Conservation (phyloP, 1,140 invertebrate species). For the Aphelinus certus region DNA sequence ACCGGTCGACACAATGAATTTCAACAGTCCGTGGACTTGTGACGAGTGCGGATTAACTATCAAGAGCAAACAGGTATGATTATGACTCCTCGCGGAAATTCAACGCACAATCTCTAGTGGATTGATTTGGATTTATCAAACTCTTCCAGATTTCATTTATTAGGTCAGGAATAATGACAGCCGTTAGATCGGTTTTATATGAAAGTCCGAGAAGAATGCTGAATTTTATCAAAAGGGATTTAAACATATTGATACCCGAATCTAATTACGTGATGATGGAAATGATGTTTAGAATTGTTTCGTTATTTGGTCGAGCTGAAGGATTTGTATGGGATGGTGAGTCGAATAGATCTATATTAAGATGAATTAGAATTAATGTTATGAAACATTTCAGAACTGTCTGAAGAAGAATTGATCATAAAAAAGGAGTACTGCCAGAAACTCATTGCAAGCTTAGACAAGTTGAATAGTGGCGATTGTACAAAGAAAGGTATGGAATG, state of each 20-base stretch:
- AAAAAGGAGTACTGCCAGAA: constrained; percentile 54
- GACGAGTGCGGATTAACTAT: constrained; percentile 44
- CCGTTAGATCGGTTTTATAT: constrained; percentile 42
- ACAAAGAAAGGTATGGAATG: constrained; percentile 55
- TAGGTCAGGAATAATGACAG: constrained; percentile 44
- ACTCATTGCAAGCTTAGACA: constrained; percentile 49
- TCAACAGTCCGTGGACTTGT: constrained; percentile 50
- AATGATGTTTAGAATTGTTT: constrained; percentile 54
- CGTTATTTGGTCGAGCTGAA: constrained; percentile 50
- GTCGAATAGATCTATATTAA: constrained; percentile 4
- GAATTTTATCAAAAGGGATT: constrained; percentile 47
- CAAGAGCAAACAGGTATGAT: constrained; percentile 48
- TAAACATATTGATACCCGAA: constrained; percentile 46
- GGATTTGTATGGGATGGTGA: constrained; percentile 50
- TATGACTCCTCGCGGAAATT: constrained; percentile 6
- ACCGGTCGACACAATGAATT: constrained; percentile 45
- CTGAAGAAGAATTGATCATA: constrained; percentile 48
- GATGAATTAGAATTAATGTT: neutral
- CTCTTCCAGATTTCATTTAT: constrained; percentile 50
- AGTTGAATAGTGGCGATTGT: constrained; percentile 52
- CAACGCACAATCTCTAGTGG: neutral
- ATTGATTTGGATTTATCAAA: neutral
- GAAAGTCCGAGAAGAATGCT: constrained; percentile 46
- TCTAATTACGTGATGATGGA: constrained; percentile 53
- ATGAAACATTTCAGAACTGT: constrained; percentile 50